These are phyloP conservation scores for Hippopotamyrus pictus DNA, from an alignment of 2,797 vertebrate genomes.

Conservation along the genomic window DNA sequence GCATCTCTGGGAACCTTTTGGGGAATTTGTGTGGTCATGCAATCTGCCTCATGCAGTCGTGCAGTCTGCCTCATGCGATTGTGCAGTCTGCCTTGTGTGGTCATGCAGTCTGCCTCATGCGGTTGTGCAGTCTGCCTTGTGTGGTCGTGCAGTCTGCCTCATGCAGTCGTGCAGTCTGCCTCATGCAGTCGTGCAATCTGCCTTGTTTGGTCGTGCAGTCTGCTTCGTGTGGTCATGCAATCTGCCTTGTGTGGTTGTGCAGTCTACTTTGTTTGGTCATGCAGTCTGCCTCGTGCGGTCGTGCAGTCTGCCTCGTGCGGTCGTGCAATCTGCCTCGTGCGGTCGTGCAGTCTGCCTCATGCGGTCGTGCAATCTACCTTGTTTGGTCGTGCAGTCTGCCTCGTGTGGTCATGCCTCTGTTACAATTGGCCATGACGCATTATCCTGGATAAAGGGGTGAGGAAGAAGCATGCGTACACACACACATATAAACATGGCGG, in stretches of 20 bases:
- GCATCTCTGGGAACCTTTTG: background rate
- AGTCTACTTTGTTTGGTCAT: too few species aligned
- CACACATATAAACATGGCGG: background rate
- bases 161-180: too few species aligned
- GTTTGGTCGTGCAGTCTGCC: too few species aligned
- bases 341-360: background rate
- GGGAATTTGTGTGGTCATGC: background rate
- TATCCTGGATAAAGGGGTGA: constrained; percentile 22
- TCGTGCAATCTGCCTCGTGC: too few species aligned
- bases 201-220: too few species aligned
- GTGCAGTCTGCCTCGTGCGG: too few species aligned
- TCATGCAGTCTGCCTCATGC: background rate
- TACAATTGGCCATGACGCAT: constrained; percentile 20
- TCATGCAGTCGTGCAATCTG: too few species aligned
- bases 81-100: background rate
- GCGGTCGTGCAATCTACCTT: too few species aligned
- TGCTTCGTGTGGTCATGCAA: too few species aligned
- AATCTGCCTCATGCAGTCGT: background rate
- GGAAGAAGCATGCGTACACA: background rate
- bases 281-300: too few species aligned
- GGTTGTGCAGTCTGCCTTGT: background rate
- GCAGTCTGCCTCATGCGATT: background rate
- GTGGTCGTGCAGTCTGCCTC: too few species aligned
- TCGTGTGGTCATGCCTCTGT: background rate
- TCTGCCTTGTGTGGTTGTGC: too few species aligned